Base-by-base conservation (phyloP, 92 coral and sea anemone species). In the Zoanthus sociatus region DNA sequence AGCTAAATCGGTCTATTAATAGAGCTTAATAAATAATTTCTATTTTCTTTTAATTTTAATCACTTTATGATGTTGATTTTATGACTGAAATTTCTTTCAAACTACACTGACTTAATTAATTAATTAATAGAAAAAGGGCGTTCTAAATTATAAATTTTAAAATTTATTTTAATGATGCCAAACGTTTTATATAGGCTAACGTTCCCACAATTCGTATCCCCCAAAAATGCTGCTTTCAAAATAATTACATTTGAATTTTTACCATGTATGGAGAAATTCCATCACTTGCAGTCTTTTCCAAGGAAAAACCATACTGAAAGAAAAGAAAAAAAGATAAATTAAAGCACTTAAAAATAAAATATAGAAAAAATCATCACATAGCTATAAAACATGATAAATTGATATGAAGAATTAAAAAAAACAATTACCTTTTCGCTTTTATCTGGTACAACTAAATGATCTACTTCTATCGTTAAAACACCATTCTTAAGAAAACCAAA, bases 221-320 rank as follows among this genome's bases (percentile, higher is more conserved):
- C 4, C 2, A 37, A 37, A 14, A 12, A 8, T 3, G 77, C 77
- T 73, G 77, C 50, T 26, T 18, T 44, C 18, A 63, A 20, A 63
- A 63, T 37, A 2, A 17, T 11, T 55, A 9, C 48, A 20, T 26
- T 6, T 30, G 51, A 14, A 9, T 42, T 33, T 90, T 84, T 88
- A 96, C 99, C 99, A 95, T 94, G 87, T 96, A 96, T 0, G 99
- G 94, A 50, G 99, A 95, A 66, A 96, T 92, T 6, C 99, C 99
- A 92, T 94, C 98, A 78, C 99, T 96, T 73, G 96, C 93, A 2
- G 99, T 96, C 84, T 93, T 96, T 81, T 94, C 98, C 73, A 96
- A 84, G 72, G 96, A 93, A 89, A 96, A 96, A 1, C 99, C 99
- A 90, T 95, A 91, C 99, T 96, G 82, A 46, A 90, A 72, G 31